Evolutionary conservation across 2,888 invertebrate species (phyloP).

Genomic region (Zonitis immaculata): DNA sequence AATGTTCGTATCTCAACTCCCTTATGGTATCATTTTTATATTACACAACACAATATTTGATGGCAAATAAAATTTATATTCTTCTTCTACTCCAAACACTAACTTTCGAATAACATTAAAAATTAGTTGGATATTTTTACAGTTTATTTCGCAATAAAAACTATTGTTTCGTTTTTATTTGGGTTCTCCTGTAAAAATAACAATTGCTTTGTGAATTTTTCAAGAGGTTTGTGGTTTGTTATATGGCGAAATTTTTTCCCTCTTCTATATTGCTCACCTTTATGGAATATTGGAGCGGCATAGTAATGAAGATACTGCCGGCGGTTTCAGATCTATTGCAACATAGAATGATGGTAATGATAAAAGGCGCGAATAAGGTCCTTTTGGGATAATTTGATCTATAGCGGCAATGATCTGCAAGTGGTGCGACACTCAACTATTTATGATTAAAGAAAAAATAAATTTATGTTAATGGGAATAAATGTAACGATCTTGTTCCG

Average conservation of each 20-base stretch:
- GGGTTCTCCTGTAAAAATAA: too few species aligned
- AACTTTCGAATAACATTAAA: too few species aligned
- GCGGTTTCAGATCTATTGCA: slow-evolving; percentile 13
- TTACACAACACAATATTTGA: too few species aligned
- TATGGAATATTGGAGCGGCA: slow-evolving; percentile 16
- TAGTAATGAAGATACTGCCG: slow-evolving; percentile 16
- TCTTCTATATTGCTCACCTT: slow-evolving; percentile 16
- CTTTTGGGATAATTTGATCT: neutral
- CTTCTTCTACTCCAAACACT: too few species aligned
- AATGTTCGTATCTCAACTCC: too few species aligned
- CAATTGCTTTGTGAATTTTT: slow-evolving; percentile 28
- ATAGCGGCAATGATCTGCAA: neutral
- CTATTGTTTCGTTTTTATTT: too few species aligned
- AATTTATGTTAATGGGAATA: too few species aligned
- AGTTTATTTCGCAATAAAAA: too few species aligned
- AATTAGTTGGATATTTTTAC: too few species aligned
- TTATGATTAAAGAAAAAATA: neutral
- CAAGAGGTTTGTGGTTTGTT: slow-evolving; percentile 26
- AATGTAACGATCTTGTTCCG: neutral
- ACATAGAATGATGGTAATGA: slow-evolving; percentile 13
- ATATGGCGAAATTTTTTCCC: slow-evolving; percentile 2
- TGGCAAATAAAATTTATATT: too few species aligned
- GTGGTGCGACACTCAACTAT: neutral
- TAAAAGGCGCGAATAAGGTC: neutral
- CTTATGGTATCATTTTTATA: too few species aligned